phyloP scores from a whole-genome alignment of 2,797 vertebrate genomes.

The Clamator glandarius region DNA sequence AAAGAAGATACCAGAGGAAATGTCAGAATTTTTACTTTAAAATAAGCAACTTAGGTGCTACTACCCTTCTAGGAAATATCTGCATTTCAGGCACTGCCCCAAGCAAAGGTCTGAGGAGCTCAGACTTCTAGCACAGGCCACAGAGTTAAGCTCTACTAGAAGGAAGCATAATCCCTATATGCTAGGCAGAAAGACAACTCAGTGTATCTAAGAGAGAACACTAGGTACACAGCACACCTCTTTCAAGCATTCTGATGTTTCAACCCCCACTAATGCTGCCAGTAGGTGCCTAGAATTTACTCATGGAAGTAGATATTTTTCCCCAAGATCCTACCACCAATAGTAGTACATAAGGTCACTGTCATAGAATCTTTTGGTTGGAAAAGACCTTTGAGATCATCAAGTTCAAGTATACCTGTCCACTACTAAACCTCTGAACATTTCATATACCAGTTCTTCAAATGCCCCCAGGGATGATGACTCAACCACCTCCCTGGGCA shows the following conservation, averaged over 20 bases:
- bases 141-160: not conserved
- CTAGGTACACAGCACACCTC: rapidly evolving
- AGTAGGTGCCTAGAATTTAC: not conserved
- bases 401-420: too few relatives aligned
- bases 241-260: not conserved
- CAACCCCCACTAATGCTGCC: not conserved
- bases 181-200: not conserved
- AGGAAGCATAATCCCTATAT: not conserved
- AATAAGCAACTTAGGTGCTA: not conserved
- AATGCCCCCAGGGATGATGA: too few relatives aligned
- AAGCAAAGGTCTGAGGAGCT: not conserved
- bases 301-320: not conserved
- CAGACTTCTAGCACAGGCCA: not conserved
- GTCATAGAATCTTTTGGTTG: too few relatives aligned
- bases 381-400: too few relatives aligned
- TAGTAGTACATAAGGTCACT: not conserved
- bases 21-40: not conserved
- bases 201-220: not conserved
- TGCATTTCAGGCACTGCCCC: not conserved
- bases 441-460: too few relatives aligned
- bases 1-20: not conserved
- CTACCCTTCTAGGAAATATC: not conserved
- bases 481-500: too few relatives aligned
- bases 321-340: not conserved
- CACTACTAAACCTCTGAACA: too few relatives aligned